Conservation (phyloP, 2,113 vertebrate genomes). For the Ornithorhynchus anatinus region DNA sequence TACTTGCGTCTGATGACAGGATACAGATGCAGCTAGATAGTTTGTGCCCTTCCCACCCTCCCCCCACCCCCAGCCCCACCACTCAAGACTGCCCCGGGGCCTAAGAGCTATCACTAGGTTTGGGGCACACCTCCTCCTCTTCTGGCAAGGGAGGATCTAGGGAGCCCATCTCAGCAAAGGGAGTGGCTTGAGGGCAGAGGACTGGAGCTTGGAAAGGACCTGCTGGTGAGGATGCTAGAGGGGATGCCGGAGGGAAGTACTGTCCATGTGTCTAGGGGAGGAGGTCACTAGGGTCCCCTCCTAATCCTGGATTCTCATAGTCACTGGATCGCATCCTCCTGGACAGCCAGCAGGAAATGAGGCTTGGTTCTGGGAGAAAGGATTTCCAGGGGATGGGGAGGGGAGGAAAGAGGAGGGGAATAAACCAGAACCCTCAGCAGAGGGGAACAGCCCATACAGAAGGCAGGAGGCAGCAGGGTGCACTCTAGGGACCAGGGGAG, state of each 20-base stretch:
- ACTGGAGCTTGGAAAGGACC: background rate
- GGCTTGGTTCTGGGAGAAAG: constrained; percentile 30
- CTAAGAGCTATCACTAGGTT: no score
- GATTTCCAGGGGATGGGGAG: constrained; percentile 40
- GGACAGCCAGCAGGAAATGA: constrained; percentile 60
- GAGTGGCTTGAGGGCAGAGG: background rate
- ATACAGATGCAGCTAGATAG: no score
- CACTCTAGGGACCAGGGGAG: no score
- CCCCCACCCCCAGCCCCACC: no score
- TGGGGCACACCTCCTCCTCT: no score
- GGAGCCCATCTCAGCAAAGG: background rate
- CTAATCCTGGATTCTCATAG: background rate
- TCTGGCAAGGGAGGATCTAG: background rate
- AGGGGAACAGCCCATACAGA: background rate
- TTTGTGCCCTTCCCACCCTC: no score
- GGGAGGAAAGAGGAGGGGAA: constrained; percentile 42
- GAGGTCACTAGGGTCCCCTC: constrained; percentile 9
- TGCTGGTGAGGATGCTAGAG: background rate
- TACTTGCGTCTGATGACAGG: no score
- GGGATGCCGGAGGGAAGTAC: constrained; percentile 11
- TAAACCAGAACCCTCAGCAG: constrained; percentile 18
- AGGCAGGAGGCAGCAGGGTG: background rate
- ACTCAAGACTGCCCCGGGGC: no score
- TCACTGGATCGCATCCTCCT: constrained; percentile 42
- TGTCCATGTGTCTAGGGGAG: no score